A percentile compares a stretch with the other conserved stretches of the same genome.
Conservation (phyloP, 2,113 vertebrate species). For the Cricetomys ansorgei region DNA sequence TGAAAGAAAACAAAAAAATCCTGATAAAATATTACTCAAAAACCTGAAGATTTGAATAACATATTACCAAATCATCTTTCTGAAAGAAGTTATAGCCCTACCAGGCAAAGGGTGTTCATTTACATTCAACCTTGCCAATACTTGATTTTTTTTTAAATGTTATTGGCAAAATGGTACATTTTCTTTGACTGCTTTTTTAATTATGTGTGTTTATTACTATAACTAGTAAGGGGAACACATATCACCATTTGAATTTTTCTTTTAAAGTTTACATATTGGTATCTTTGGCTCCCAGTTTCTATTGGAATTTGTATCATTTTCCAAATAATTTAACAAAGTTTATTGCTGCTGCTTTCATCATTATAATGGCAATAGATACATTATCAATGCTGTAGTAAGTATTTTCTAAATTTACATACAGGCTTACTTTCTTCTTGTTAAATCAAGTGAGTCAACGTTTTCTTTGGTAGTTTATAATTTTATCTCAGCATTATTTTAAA, state of each 20-base stretch:
- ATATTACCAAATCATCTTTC: background rate
- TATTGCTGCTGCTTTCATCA: background rate
- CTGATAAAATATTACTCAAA: constrained; percentile 39
- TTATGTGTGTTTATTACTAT: background rate
- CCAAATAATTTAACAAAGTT: background rate
- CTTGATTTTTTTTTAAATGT: background rate
- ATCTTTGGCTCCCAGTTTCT: background rate
- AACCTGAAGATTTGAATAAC: background rate
- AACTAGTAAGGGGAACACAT: background rate
- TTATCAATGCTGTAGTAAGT: background rate
- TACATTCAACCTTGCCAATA: background rate
- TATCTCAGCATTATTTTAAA: background rate
- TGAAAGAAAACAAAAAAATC: constrained; percentile 37
- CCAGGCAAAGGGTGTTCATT: background rate
- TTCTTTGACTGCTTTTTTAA: background rate
- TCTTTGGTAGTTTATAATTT: constrained; percentile 25
- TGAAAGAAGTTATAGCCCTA: background rate
- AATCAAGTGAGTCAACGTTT: constrained; percentile 20
- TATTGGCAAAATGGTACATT: background rate
- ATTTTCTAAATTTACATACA: constrained; percentile 3
- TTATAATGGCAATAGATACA: background rate
- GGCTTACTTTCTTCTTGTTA: constrained; percentile 24
- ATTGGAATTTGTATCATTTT: background rate
- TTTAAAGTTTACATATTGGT: background rate
- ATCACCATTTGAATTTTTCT: constrained; percentile 14